Base-by-base conservation (phyloP, 2,888 invertebrate species). In the Parnassius apollo region DNA sequence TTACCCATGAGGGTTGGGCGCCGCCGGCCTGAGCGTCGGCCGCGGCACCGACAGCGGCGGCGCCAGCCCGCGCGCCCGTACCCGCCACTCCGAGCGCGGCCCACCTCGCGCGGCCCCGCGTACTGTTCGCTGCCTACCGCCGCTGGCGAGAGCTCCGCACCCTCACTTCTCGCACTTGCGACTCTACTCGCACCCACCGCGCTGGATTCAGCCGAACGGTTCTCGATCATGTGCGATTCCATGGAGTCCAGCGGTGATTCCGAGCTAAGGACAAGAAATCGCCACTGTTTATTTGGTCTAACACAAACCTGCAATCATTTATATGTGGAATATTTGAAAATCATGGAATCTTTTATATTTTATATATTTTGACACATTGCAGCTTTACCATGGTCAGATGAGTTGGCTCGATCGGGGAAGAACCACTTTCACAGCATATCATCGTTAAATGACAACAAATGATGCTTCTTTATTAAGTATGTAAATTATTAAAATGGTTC, bases 1-100 rank as follows among this genome's bases (percentile, higher is more conserved):
- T 89, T 90, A 90, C 90, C 91, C 88, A 89, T 88, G 86, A 86
- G 86, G 70, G 82, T 77, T 81, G 85, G 67, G 69, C 87, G 88
- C 77, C 88, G 88, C 65, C 84, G 75, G 82, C 90, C 88, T 67
- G 88, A 84, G 79, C 81, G 85, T 78, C 88, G 88, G 72, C 85
- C 83, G 82, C 91, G 88, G 85, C 88, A 82, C 71, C 90, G 88
- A 60, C 88, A 85, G 73, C 86, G 85, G 71, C 83, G 80, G 67
- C 76, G 68, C 57, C 68, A 69, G 73, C 74, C 73, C 67, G 76
- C 74, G 75, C 85, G 80, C 81, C 83, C 88, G 85, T 83, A 82
- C 87, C 87, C 88, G 81, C 81, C 81, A 71, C 81, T 78, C 74
- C 83, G 80, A 68, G 71, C 71, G 71, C 78, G 76, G 45, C 83